Conservation (phyloP, 2,797 vertebrate genomes). For the Petrocephalus sullivani region DNA sequence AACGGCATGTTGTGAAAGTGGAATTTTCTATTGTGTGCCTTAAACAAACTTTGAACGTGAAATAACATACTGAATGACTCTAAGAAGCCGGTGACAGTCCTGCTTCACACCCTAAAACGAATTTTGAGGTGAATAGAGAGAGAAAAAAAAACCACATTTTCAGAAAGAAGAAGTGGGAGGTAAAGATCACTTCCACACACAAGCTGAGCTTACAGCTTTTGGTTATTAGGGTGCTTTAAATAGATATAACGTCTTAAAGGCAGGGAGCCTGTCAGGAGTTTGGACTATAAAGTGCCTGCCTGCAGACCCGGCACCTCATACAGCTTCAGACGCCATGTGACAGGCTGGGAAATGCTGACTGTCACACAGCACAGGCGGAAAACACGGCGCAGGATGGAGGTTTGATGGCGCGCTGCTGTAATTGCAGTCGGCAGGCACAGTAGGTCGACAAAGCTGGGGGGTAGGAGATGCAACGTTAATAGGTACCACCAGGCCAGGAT, state of each 20-base stretch:
- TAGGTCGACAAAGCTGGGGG: slow-evolving; percentile 53
- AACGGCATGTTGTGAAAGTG: slow-evolving; percentile 50
- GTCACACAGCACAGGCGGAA: slow-evolving; percentile 72
- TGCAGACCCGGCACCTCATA: slow-evolving; percentile 52
- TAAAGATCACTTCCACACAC: slow-evolving; percentile 59
- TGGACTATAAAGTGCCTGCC: slow-evolving; percentile 47
- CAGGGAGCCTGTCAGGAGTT: slow-evolving; percentile 59
- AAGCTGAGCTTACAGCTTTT: slow-evolving; percentile 58
- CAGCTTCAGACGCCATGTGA: slow-evolving; percentile 65
- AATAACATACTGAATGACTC: slow-evolving; percentile 14
- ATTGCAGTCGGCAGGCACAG: slow-evolving; percentile 70
- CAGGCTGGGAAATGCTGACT: slow-evolving; percentile 77
- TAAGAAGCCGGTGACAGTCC: neutral
- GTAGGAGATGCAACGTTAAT: slow-evolving; percentile 27
- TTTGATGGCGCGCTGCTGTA: slow-evolving; percentile 70
- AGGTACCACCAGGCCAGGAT: no score
- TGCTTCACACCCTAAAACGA: neutral
- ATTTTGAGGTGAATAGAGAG: slow-evolving; percentile 15
- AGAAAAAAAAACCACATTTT: neutral
- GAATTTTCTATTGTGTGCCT: slow-evolving; percentile 55
- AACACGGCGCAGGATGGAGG: slow-evolving; percentile 74
- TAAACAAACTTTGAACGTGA: slow-evolving; percentile 21
- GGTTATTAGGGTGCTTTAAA: slow-evolving; percentile 66
- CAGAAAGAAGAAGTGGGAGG: neutral
- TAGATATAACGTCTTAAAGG: slow-evolving; percentile 65